phyloP scores from a whole-genome alignment of 2,797 vertebrate species.

The Botia kubotai region DNA sequence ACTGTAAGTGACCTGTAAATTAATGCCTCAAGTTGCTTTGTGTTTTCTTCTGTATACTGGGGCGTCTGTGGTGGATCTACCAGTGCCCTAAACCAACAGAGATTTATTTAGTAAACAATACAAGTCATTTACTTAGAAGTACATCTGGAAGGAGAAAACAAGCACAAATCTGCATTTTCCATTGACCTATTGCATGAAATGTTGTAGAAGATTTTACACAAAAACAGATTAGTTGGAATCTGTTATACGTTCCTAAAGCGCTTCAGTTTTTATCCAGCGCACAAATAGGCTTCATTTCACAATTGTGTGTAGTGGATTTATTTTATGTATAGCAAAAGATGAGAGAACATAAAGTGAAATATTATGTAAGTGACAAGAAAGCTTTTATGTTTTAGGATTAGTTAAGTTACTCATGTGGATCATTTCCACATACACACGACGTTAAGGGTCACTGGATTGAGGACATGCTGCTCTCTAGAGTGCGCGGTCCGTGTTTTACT shows the following conservation, averaged over 20 bases:
- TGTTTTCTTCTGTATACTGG: too few relatives aligned
- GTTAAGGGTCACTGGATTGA: background rate
- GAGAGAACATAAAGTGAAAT: background rate
- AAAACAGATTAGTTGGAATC: constrained; percentile 1
- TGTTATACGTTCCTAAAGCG: constrained; percentile 1
- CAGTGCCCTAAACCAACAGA: too few relatives aligned
- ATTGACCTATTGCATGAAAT: constrained; percentile 6
- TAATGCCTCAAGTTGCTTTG: too few relatives aligned
- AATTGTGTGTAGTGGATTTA: too few relatives aligned
- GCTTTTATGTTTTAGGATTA: constrained; percentile 14
- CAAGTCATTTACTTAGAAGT: background rate
- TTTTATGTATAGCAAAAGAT: too few relatives aligned
- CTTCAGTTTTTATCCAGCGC: too few relatives aligned
- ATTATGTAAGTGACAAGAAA: background rate
- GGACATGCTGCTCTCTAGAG: background rate
- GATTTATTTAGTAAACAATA: too few relatives aligned
- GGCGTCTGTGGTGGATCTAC: too few relatives aligned
- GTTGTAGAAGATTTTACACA: constrained; percentile 17
- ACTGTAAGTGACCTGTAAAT: too few relatives aligned
- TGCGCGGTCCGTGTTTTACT: background rate
- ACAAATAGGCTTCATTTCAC: too few relatives aligned
- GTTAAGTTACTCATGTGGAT: background rate
- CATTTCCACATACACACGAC: too few relatives aligned
- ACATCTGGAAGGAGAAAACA: background rate
- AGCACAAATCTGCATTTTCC: too few relatives aligned